phyloP scores from a whole-genome alignment of 1,140 invertebrate genomes.

The Delia radicum region DNA sequence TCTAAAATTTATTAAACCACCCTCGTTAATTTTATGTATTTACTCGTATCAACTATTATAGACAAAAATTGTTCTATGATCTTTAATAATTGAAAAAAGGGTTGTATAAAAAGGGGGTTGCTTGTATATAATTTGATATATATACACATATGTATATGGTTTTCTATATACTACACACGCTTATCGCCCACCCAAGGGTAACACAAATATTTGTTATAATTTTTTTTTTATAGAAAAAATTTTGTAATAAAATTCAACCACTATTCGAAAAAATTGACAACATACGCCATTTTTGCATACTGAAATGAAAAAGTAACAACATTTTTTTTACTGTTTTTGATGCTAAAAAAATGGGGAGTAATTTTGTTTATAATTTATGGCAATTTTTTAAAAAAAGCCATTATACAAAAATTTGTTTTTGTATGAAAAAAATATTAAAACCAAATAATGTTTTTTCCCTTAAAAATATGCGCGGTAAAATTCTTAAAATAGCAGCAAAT shows the following conservation, averaged over 20 bases:
- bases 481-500: neutral
- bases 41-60: neutral
- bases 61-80: neutral
- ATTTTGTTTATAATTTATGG: conserved; percentile 8
- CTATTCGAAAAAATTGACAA: neutral
- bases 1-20: neutral
- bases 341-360: neutral
- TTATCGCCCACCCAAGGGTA: conserved; percentile 1
- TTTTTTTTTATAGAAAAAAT: neutral
- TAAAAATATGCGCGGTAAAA: no score
- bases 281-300: neutral
- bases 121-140: neutral
- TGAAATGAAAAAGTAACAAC: neutral
- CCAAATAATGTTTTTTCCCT: no score
- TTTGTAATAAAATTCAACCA: conserved; percentile 7
- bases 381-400: neutral
- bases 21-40: no score
- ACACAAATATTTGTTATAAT: neutral
- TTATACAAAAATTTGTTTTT: neutral
- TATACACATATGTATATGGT: neutral
- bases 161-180: neutral
- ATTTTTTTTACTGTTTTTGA: neutral
- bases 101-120: neutral
- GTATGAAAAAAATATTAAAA: neutral
- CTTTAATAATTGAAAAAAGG: neutral